Base-by-base conservation (phyloP, 2,797 vertebrate genomes). In the Ibycter americanus region DNA sequence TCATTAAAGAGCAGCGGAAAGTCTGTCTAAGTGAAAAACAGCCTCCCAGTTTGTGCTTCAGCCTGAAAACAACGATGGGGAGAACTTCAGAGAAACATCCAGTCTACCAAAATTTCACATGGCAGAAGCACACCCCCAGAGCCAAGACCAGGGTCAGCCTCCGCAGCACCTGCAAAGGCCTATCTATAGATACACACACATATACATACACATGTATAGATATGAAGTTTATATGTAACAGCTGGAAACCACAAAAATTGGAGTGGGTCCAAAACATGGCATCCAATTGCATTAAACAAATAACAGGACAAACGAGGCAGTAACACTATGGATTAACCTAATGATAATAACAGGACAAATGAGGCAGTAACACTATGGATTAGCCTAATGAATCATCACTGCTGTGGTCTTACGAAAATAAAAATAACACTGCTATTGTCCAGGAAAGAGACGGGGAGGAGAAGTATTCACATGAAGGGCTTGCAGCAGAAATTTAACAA, bases 1-100 rank as follows among this genome's bases (percentile, higher is more conserved):
- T 95, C 89, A 63, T 89, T 83, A 83, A 74, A 76, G 89, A 91
- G 72, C 76, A 68, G 52, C 7, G 4, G 74, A 77, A 93, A 83
- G 62, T n/a, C 71, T 58, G 66, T 27, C 12, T 6, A 54, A 55
- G 72, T 11, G 27, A 27, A 81, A 92, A 80, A 58, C 52, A 65
- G 61, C 34, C 29, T 73, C 59, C 38, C 44, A 47, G 68, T 40
- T 47, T 61, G 42, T 25, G 29, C 40, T 65, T 8, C 65, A 59
- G 66, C 40, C 80, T 47, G 47, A n/a, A 71, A 85, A 77, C 54
- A 67, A 49, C 68, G 68, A n/a, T 10, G 20, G 40, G 58, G 21
- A 67, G 32, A 36, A 61, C 63, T 70, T 49, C 15, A 22, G 83
- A 51, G 42, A 52, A 83, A 70, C 12, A 85, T 29, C 14, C n/a